Base-by-base conservation (phyloP, 1,140 invertebrate species). In the Dufourea novaeangliae region DNA sequence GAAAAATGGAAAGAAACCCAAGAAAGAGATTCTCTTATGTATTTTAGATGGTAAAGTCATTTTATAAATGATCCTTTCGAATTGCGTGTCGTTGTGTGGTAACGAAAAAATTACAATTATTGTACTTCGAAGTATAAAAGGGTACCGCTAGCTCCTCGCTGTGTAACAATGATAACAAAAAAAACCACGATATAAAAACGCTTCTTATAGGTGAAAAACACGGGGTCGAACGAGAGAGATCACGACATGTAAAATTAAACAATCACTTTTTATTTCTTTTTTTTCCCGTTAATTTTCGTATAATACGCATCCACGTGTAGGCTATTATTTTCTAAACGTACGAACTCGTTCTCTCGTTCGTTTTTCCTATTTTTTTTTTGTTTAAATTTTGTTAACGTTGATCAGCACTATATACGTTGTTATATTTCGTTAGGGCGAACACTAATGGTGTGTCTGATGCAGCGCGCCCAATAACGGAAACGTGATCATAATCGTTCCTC, bases 161-260 rank as follows among this genome's bases (percentile, higher is more conserved):
- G 34, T 63, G 59, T 63, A 64, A 63, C 59, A 27, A 59, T 63
- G 27, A 34, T 20, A 4, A 10, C 8, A 50, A 50, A 4, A 22
- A 44, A 39, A 57, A 17, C 34, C 4, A 34, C 10, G 32, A 64
- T 73, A 64, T 14, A 46, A 1, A 50, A 74, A 54, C 37, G 61
- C 61, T 74, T 66, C 27, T 57, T 32, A 29, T 66, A 66, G 25
- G 34, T 41, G 71, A 54, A 34, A 52, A 72, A 64, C 22, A 46
- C 14, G 6, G 3, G 22, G 32, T 62, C 22, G 25, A 39, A 39
- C 32, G 34, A 62, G 41, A 50, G 46, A 50, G 8, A 22, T 8
- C 41, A n/a, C n/a, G n/a, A n/a, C n/a, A 66, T 66, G 62, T 66
- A 66, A 66, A 74, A 66, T 50, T 74, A 56, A 66, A 44, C 46